Conservation (phyloP, 53 echinoderm and acorn worm species). For the Echinometra lucunter region DNA sequence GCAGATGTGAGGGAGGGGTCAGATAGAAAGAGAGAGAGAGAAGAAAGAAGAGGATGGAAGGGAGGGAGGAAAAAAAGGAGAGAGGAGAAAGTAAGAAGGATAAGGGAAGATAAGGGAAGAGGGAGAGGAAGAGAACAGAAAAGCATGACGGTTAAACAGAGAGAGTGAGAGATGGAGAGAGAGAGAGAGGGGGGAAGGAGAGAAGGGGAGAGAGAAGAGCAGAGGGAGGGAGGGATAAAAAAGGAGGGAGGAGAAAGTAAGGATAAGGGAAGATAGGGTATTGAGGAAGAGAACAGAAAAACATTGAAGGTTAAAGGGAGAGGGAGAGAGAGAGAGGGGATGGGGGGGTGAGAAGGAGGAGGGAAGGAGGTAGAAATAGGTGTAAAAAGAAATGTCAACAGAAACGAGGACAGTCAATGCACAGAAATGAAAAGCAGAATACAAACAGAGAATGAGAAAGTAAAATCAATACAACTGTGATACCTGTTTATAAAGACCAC, state of each 20-base stretch:
- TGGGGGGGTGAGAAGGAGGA: neutral
- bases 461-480: too few species aligned
- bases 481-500: too few species aligned
- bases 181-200: neutral
- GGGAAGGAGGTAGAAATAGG: neutral
- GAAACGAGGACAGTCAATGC: too few species aligned
- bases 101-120: neutral
- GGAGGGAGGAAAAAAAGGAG: too few species aligned
- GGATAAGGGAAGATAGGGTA: neutral
- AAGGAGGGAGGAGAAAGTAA: neutral
- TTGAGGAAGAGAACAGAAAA: neutral
- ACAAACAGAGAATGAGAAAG: neutral
- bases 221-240: neutral
- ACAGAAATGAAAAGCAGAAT: too few species aligned
- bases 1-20: neutral
- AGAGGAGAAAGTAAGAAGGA: neutral
- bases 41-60: neutral
- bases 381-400: neutral
- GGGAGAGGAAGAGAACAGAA: neutral
- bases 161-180: neutral
- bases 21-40: neutral
- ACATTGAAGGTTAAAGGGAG: neutral
- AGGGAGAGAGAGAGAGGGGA: neutral
- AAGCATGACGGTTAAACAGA: neutral
- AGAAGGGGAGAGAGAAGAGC: neutral